phyloP scores from a whole-genome alignment of 1,140 invertebrate genomes.

The Drosophila melanogaster region DNA sequence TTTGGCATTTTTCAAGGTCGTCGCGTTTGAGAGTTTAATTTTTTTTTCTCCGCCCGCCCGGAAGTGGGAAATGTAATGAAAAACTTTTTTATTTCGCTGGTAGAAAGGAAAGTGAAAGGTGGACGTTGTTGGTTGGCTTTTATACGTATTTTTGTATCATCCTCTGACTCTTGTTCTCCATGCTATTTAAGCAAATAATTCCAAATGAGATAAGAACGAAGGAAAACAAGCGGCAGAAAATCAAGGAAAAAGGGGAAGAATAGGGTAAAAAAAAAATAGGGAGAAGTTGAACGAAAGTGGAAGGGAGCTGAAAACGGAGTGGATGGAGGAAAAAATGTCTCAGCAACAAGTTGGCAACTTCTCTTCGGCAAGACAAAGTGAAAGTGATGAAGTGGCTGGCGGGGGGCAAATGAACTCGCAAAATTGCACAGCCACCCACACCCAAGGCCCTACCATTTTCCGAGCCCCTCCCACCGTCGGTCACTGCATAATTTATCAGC shows the following conservation, averaged over 20 bases:
- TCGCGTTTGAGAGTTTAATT: constrained; percentile 56
- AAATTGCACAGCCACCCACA: constrained; percentile 57
- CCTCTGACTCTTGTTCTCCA: constrained; percentile 34
- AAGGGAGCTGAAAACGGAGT: neutral
- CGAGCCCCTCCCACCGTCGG: constrained; percentile 16
- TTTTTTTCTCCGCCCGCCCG: constrained; percentile 18
- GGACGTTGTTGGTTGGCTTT: constrained; percentile 4
- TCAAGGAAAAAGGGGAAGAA: neutral
- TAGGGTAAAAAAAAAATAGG: too few relatives aligned
- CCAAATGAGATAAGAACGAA: constrained; percentile 70
- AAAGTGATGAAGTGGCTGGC: constrained; percentile 49
- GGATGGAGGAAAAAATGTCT: constrained; percentile 24
- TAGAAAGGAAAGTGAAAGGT: neutral
- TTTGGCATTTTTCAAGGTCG: constrained; percentile 72
- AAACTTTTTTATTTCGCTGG: constrained; percentile 70
- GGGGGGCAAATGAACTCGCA: constrained; percentile 62
- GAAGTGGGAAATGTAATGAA: constrained; percentile 81
- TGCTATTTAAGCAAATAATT: constrained; percentile 79
- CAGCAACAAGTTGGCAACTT: constrained; percentile 80
- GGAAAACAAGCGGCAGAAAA: constrained; percentile 7
- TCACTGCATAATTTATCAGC: constrained; percentile 77
- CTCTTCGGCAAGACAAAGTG: constrained; percentile 65
- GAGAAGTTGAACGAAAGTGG: neutral
- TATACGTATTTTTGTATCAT: constrained; percentile 12
- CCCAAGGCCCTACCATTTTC: constrained; percentile 4